Evolutionary conservation across 2,888 invertebrate genomes (phyloP).

Genomic region (Lingula anatina): DNA sequence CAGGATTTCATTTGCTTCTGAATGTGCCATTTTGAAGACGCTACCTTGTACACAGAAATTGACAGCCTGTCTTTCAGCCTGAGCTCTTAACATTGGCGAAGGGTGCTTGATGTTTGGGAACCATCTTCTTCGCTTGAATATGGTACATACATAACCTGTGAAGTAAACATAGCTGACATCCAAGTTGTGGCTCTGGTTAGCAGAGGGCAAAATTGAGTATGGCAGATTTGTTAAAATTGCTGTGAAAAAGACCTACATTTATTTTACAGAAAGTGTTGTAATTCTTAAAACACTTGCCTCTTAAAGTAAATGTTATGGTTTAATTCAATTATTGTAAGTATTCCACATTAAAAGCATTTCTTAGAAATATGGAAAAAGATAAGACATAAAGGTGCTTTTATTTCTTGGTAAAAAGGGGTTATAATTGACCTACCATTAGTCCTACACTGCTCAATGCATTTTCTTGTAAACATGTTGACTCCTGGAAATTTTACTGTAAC

Average conservation of each 20-base stretch:
- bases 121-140: constrained; percentile 32
- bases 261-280: too few relatives aligned
- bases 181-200: too few relatives aligned
- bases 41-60: constrained; percentile 47
- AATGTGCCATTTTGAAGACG: not conserved
- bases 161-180: not conserved
- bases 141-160: constrained; percentile 29
- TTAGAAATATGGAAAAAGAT: not conserved
- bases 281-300: not conserved
- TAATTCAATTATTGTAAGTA: not conserved
- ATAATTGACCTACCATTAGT: constrained; percentile 22
- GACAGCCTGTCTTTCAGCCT: constrained; percentile 43
- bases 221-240: too few relatives aligned
- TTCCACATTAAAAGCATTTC: not conserved
- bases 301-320: not conserved
- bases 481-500: constrained; percentile 39
- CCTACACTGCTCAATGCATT: constrained; percentile 30
- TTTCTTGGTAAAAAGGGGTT: too few relatives aligned
- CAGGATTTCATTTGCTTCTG: too few relatives aligned
- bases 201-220: too few relatives aligned
- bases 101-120: constrained; percentile 30
- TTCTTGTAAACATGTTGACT: constrained; percentile 33
- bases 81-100: constrained; percentile 24
- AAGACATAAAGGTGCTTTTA: not conserved
- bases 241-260: too few relatives aligned